phyloP scores from a whole-genome alignment of 2,797 vertebrate genomes.

The Pipistrellus pygmaeus region DNA sequence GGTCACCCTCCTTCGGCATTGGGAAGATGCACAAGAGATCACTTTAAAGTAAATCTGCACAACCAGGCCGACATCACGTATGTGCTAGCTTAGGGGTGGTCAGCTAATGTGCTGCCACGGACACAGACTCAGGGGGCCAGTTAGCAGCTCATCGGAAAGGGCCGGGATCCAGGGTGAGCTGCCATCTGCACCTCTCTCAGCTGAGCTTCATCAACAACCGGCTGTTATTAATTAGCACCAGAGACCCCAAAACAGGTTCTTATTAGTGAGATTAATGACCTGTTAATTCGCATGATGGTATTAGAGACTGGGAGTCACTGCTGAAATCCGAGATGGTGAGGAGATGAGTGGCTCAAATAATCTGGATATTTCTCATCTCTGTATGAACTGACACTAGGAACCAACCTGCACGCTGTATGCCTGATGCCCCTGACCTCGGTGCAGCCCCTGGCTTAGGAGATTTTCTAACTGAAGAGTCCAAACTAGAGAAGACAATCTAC shows the following conservation, averaged over 20 bases:
- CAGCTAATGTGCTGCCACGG: neutral
- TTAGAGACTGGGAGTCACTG: neutral
- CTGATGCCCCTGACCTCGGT: accelerated
- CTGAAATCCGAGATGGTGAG: neutral
- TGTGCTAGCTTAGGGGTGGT: neutral
- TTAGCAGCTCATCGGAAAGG: neutral
- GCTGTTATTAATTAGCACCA: constrained; percentile 12
- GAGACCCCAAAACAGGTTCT: neutral
- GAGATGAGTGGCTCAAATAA: neutral
- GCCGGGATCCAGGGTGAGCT: neutral
- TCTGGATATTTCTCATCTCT: neutral
- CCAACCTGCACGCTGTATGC: neutral
- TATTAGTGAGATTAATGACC: constrained; percentile 14
- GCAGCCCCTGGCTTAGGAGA: neutral
- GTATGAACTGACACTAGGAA: neutral
- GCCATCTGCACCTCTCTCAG: neutral
- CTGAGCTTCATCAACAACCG: neutral
- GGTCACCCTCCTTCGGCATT: neutral
- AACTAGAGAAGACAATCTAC: neutral
- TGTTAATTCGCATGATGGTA: neutral
- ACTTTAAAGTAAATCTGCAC: constrained; percentile 29
- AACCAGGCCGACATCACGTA: neutral
- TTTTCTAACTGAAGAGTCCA: neutral
- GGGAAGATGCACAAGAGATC: neutral
- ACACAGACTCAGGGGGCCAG: neutral